phyloP scores from a whole-genome alignment of 2,797 vertebrate genomes.

The Lepidocolaptes lacrymiger region DNA sequence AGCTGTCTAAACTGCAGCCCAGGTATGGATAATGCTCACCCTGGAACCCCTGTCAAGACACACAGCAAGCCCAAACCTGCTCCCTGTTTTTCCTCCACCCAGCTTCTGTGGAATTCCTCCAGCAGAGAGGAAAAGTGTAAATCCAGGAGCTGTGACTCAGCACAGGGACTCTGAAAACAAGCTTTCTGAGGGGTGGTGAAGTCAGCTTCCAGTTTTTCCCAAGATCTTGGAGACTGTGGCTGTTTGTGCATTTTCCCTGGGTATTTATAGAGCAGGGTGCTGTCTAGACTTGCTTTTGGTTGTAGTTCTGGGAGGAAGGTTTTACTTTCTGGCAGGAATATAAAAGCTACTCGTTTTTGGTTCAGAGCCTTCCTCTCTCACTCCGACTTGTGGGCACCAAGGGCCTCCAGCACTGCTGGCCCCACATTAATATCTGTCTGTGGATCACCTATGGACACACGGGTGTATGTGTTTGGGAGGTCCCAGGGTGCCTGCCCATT shows the following conservation, averaged over 20 bases:
- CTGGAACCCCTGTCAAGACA: neutral
- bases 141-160: neutral
- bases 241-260: neutral
- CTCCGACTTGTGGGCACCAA: rapidly evolving
- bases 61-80: neutral
- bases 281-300: slow-evolving; percentile 14
- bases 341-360: neutral
- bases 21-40: neutral
- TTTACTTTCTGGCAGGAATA: neutral
- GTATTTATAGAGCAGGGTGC: neutral
- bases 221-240: neutral
- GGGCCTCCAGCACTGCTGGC: neutral
- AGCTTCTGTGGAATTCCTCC: neutral
- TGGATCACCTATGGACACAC: rapidly evolving
- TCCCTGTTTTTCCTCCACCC: neutral
- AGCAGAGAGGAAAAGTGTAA: neutral
- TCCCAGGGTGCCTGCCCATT: rapidly evolving
- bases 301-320: neutral
- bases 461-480: no score
- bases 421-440: neutral
- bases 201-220: neutral
- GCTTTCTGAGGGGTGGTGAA: neutral
- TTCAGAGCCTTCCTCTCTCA: neutral
- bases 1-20: neutral
- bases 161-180: neutral